These are phyloP conservation scores for Hirundichthys speculiger DNA, from an alignment of 2,113 vertebrate genomes.

Conservation along the genomic window DNA sequence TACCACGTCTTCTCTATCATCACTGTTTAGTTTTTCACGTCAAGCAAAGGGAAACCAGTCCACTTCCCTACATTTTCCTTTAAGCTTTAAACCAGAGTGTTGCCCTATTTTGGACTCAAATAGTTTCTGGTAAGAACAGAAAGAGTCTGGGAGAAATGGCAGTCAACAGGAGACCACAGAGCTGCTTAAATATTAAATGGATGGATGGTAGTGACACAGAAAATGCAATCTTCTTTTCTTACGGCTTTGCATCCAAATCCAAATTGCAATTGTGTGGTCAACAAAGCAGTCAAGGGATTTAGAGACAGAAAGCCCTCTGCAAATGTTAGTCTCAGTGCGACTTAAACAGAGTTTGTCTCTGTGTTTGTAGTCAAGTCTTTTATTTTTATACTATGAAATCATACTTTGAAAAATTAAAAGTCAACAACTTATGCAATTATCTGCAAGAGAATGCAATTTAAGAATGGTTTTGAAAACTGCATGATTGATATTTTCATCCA, in stretches of 20 bases:
- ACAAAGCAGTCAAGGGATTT: slow-evolving; percentile 61
- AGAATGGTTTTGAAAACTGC: too few relatives aligned
- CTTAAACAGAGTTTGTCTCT: slow-evolving; percentile 13
- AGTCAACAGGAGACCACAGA: slow-evolving; percentile 48
- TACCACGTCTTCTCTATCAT: slow-evolving; percentile 31
- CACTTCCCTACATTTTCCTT: slow-evolving; percentile 3
- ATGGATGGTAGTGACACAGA: slow-evolving; percentile 55
- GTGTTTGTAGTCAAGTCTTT: not conserved
- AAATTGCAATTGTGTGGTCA: slow-evolving; percentile 62
- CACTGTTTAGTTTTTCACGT: slow-evolving; percentile 39
- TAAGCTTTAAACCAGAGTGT: slow-evolving; percentile 17
- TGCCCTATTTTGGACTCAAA: slow-evolving; percentile 47
- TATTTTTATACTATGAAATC: slow-evolving; percentile 2
- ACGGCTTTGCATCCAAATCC: slow-evolving; percentile 66
- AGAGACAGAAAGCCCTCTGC: slow-evolving; percentile 40
- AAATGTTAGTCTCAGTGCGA: slow-evolving; percentile 24
- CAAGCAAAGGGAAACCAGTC: slow-evolving; percentile 1
- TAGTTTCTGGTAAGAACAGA: slow-evolving; percentile 18
- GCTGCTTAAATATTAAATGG: slow-evolving; percentile 73
- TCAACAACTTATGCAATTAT: not conserved
- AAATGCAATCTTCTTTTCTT: slow-evolving; percentile 70
- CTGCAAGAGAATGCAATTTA: too few relatives aligned
- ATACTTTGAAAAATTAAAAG: not conserved
- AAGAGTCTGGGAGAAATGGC: slow-evolving; percentile 19
- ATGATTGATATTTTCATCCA: too few relatives aligned